Base-by-base conservation (phyloP, 2,888 invertebrate species). In the Abrostola tripartita region DNA sequence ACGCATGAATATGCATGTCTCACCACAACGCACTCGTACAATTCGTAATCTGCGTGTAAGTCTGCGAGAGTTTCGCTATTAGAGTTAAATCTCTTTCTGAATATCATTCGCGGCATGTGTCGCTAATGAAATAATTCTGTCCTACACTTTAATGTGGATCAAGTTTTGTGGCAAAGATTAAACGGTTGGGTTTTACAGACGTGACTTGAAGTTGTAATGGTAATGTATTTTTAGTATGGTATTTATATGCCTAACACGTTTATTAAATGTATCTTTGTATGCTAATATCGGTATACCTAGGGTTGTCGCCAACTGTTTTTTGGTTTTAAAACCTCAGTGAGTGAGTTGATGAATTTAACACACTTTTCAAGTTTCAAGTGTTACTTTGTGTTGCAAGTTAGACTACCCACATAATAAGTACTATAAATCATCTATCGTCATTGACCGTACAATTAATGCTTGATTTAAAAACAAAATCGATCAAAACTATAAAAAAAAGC, bases 51-150 rank as follows among this genome's bases (percentile, higher is more conserved):
- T 83, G 61, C 68, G 64, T 78, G 82, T 83, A 82, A 81, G 77
- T 71, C 74, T 64, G 65, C 66, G 72, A 65, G 77, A 76, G 74
- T 79, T 76, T 65, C 65, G 74, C 70, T 73, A 65, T 79, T 79
- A 75, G 61, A 82, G 80, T 78, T 81, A 79, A 83, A 86, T 84
- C 82, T 85, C 82, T 82, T 81, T 83, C 61, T 71, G 81, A 80
- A 84, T 82, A 84, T 82, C 78, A 81, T 85, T 86, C 75, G 77
- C 65, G 80, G 83, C 86, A 86, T 81, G 83, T 84, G 86, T 70
- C 81, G 78, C 82, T 85, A 84, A 86, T 86, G 79, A 83, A 83
- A 85, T 87, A 78, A 85, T 83, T 82, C 78, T 78, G 80, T 81
- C 76, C 71, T 74, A 77, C 75, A 74, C 67, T 74, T 76, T 74